Evolutionary conservation across 2,888 invertebrate species (phyloP), one percentile per base, ranked within the genome.

Genomic region (Dicroscelio sp.): DNA sequence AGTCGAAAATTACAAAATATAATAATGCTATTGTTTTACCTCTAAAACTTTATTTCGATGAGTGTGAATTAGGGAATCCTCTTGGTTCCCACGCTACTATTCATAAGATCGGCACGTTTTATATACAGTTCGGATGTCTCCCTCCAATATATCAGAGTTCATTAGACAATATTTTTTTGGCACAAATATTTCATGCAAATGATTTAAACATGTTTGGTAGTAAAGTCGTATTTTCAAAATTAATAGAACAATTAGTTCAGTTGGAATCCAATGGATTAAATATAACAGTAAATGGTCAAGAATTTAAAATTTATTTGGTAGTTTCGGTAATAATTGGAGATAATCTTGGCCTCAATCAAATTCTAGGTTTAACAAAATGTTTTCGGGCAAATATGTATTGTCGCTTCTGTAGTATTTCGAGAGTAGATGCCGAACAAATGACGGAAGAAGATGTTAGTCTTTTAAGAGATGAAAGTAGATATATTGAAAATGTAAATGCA

Each of bases 61-160:
- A 90, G 30, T 80, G 67, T n/a, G 92, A 93, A 87, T 73, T 71
- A 3, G 90, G 85, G 12, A 93, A 93, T 78, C 75, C 79, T 6
- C 80, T 90, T 23, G 90, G 88, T 38, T 89, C 75, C 6, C 86
- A 91, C 35, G 73, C 79, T 33, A 88, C 83, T 10, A 73, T 90
- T 23, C 67, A 86, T 25, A 88, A 88, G 75, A 60, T 88, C 20
- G 79, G 86, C n/a, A 75, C 88, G n/a, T 65, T 91, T 20, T 92
- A 88, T 78, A 52, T 86, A 1, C 60, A 78, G 52, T 71, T 91
- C 2, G 58, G 86, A 8, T 86, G 84, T 30, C 76, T 92, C 10
- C 91, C 92, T 33, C 87, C 85, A 27, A 58, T 86, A 6, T 55
- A 60, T 14, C 43, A 65, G 27, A 63, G 76, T 12, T 27, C n/a